Evolutionary conservation across 2,797 vertebrate genomes (phyloP).

Genomic region (Siniperca obscura): DNA sequence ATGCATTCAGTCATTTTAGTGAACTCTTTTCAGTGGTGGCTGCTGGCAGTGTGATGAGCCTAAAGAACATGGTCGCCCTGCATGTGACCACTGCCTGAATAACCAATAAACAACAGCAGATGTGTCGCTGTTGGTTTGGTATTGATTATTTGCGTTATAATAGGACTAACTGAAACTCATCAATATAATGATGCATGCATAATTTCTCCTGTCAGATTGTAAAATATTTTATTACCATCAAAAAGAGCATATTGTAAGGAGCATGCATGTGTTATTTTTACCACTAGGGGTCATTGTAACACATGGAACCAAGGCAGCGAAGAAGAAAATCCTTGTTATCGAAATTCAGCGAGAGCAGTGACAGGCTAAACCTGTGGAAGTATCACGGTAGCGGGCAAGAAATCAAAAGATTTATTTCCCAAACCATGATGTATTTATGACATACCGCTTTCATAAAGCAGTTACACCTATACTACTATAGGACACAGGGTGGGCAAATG

Average conservation of each 20-base stretch:
- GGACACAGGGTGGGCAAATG: neutral
- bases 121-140: neutral
- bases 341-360: neutral
- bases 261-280: neutral
- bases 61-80: neutral
- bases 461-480: neutral
- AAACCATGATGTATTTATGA: neutral
- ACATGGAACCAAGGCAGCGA: neutral
- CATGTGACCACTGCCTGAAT: neutral
- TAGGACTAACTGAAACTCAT: neutral
- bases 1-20: neutral
- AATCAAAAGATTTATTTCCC: neutral
- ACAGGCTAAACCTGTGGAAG: neutral
- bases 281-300: constrained; percentile 47
- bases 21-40: neutral
- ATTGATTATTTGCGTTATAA: neutral
- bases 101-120: neutral
- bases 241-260: neutral
- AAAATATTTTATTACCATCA: neutral
- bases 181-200: neutral
- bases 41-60: neutral
- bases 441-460: neutral
- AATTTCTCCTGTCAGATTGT: neutral
- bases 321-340: constrained; percentile 45
- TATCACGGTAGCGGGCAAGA: neutral